Percentiles rank a stretch among this genome's conserved stretches.
Evolutionary conservation across 1,140 invertebrate species (phyloP).

Genomic region (Drosophila auraria): DNA sequence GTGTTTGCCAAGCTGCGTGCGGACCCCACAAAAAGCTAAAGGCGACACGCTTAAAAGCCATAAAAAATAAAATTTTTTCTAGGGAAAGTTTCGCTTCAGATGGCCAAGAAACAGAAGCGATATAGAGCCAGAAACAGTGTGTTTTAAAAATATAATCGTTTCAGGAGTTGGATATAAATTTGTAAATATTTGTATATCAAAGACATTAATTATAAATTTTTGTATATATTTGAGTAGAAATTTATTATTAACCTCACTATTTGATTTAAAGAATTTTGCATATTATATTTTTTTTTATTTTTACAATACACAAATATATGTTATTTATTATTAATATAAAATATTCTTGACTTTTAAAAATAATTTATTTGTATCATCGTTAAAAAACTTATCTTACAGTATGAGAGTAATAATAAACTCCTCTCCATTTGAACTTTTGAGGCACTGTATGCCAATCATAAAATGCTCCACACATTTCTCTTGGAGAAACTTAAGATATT

Average conservation of each 20-base stretch:
- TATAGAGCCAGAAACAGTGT: conserved; percentile 6
- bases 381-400: background rate
- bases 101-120: conserved; percentile 28
- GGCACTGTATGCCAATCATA: conserved; percentile 29
- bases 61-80: conserved; percentile 61
- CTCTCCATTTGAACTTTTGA: background rate
- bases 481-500: conserved; percentile 21
- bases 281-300: background rate
- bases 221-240: no score
- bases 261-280: background rate
- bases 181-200: no score
- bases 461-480: conserved; percentile 19
- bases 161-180: background rate
- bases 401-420: background rate
- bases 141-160: background rate
- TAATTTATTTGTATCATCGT: background rate
- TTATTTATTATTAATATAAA: no score
- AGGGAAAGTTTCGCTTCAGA: conserved; percentile 56
- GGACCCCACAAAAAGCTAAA: conserved; percentile 30
- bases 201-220: no score
- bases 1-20: conserved; percentile 56
- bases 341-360: background rate
- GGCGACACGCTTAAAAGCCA: conserved; percentile 73
- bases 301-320: no score
- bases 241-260: background rate